Percentiles rank a stretch among this genome's conserved stretches.
Conservation (phyloP, 2,888 invertebrate genomes). For the Rhamphomyia laevipes region DNA sequence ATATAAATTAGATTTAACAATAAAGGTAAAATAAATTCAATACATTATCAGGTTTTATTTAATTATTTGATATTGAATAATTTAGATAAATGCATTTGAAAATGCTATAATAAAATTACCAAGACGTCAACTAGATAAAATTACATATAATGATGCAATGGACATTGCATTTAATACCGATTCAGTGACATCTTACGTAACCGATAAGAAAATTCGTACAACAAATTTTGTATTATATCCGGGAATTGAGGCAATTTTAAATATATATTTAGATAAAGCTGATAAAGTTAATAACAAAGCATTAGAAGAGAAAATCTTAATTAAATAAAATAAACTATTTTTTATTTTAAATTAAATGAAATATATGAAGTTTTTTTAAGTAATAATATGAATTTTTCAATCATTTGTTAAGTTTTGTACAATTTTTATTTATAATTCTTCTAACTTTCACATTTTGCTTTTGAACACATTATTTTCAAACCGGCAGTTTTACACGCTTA, state of each 20-base stretch:
- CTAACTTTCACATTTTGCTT: too few relatives aligned
- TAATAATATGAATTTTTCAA: too few relatives aligned
- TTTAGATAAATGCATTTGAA: constrained; percentile 42
- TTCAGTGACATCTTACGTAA: constrained; percentile 30
- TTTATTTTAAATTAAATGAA: too few relatives aligned
- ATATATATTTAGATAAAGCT: constrained; percentile 29
- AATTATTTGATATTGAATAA: constrained; percentile 7
- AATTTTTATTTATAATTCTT: too few relatives aligned
- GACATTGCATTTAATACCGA: constrained; percentile 40
- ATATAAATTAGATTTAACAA: constrained; percentile 52
- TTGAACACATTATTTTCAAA: too few relatives aligned
- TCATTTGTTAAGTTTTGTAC: too few relatives aligned
- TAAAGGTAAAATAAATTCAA: constrained; percentile 43
- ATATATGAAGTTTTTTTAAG: too few relatives aligned
- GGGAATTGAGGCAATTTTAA: constrained; percentile 36
- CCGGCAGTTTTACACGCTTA: too few relatives aligned
- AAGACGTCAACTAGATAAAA: constrained; percentile 40
- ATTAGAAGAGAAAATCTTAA: too few relatives aligned
- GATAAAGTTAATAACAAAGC: not conserved
- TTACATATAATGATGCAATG: constrained; percentile 43
- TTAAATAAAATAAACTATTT: too few relatives aligned
- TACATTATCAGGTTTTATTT: not conserved
- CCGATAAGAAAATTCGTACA: constrained; percentile 30
- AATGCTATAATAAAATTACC: constrained; percentile 42
- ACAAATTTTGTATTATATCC: constrained; percentile 35